Evolutionary conservation across 2,888 invertebrate species (phyloP).

Genomic region (Cantharis rustica): DNA sequence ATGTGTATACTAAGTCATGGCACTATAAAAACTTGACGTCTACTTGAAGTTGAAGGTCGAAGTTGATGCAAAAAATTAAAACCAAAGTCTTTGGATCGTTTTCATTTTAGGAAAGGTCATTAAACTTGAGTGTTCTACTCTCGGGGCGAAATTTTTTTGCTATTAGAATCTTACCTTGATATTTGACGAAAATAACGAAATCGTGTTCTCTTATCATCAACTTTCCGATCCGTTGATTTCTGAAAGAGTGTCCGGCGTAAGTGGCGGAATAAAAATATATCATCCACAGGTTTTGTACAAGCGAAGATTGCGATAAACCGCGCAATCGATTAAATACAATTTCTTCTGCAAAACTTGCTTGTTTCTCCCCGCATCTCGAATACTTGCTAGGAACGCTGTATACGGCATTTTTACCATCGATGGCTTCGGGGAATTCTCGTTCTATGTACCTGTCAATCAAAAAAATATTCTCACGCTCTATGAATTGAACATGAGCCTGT

Average conservation of each 20-base stretch:
- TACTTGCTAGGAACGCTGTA: slow-evolving; percentile 47
- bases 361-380: slow-evolving; percentile 44
- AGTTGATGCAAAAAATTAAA: not conserved
- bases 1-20: not conserved
- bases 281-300: slow-evolving; percentile 44
- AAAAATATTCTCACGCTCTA: slow-evolving; percentile 38
- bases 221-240: slow-evolving; percentile 48
- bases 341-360: slow-evolving; percentile 48
- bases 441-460: slow-evolving; percentile 45
- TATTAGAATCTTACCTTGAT: slow-evolving; percentile 41
- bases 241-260: slow-evolving; percentile 49
- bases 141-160: not conserved
- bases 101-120: not conserved
- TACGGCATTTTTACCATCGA: slow-evolving; percentile 33
- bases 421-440: slow-evolving; percentile 45
- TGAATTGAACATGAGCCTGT: slow-evolving; percentile 38
- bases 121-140: not conserved
- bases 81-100: not conserved
- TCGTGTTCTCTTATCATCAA: slow-evolving; percentile 52
- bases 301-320: slow-evolving; percentile 30
- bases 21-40: not conserved
- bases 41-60: not conserved
- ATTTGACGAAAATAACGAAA: slow-evolving; percentile 49
- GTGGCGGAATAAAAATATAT: slow-evolving; percentile 49
- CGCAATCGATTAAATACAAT: slow-evolving; percentile 43